Evolutionary conservation across 2,888 invertebrate genomes (phyloP), one percentile per base, ranked within the genome.

Genomic region (Drosophila conformis): DNA sequence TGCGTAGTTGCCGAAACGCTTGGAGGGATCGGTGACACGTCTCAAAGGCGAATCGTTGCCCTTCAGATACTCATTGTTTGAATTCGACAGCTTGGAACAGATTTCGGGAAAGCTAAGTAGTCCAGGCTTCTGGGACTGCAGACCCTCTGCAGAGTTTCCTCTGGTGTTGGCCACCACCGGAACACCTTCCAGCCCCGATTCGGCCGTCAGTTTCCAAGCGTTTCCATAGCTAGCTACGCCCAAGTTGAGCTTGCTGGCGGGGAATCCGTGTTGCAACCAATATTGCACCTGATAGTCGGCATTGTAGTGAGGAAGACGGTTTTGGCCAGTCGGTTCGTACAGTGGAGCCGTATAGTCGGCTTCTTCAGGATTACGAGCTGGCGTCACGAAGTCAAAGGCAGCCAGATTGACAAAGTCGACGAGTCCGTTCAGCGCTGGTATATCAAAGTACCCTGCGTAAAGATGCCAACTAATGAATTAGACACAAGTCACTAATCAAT

Each of bases 351-450:
- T 94, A 89, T 95, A 97, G 91, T 97, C 97, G 0, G 96, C 97
- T 90, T 96, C 96, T 83, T 97, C 95, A 0, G 96, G 95, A 91
- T 96, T 96, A 21, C 97, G 95, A 42, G 95, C 94, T 0, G 97
- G 96, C 0, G 95, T 97, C 82, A 95, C 94, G 92, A 96, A 97
- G 92, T 98, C 97, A 88, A 96, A 98, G 0, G 96, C 95, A 87
- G 96, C 95, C 60, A 98, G 91, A 85, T 97, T 96, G 31, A 98
- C 95, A 80, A 95, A 95, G 91, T 98, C 98, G 36, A 97, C 94
- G 87, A 96, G 94, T 76, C 96, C 96, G 63, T 96, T 95, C 60
- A 98, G 92, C 15, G 95, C 94, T 3, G 96, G 95, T 0, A 96
- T 95, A 88, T 98, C 97, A 92, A 95, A 96, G 93, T 97, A 97